These are phyloP conservation scores for Ctenoplectra terminalis DNA, from an alignment of 1,140 invertebrate genomes.

Conservation along the genomic window DNA sequence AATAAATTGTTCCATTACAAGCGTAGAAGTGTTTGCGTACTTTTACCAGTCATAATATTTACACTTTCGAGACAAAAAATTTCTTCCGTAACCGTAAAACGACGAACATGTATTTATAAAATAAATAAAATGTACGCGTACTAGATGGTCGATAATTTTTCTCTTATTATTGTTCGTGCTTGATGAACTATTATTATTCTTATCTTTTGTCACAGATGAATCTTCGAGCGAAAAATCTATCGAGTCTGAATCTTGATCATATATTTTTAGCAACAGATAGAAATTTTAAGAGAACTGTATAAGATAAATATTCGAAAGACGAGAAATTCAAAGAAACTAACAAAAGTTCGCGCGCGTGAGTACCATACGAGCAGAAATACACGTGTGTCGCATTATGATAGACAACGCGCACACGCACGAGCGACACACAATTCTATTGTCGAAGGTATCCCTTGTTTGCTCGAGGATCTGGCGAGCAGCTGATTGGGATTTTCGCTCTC, in stretches of 20 bases:
- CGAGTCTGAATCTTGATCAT: no score
- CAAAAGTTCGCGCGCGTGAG: constrained; percentile 10
- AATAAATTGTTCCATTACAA: neutral
- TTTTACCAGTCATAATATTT: constrained; percentile 10
- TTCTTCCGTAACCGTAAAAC: neutral
- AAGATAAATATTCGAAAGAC: neutral
- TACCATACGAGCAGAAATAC: constrained; percentile 16
- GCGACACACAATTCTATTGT: constrained; percentile 72
- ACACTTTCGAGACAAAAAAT: constrained; percentile 17
- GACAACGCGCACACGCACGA: constrained; percentile 51
- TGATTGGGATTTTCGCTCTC: constrained; percentile 78
- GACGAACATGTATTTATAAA: neutral
- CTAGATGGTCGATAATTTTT: neutral
- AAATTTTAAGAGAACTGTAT: neutral
- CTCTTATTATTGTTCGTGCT: neutral
- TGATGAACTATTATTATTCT: no score
- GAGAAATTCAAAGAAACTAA: constrained; percentile 16
- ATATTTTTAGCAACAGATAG: no score
- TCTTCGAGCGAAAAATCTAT: no score
- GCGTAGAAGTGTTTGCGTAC: neutral
- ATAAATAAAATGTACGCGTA: neutral
- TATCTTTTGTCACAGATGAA: no score
- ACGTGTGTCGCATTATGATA: constrained; percentile 47
- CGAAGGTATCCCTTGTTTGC: constrained; percentile 72
- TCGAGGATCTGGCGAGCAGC: constrained; percentile 76